These are phyloP conservation scores for Metalampra italica DNA, from an alignment of 2,888 invertebrate species.

Conservation along the genomic window DNA sequence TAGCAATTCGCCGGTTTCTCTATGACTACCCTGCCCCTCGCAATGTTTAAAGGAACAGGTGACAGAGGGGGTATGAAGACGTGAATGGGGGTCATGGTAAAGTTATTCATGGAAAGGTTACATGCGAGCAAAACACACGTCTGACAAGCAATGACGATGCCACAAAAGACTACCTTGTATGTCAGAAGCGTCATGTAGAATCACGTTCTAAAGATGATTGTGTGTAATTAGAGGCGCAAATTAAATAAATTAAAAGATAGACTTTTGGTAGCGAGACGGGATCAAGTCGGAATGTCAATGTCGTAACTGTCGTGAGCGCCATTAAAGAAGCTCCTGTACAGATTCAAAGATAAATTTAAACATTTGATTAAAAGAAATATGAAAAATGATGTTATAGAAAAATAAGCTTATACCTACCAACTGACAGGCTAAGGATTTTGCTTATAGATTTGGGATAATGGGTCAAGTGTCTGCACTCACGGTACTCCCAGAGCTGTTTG, in stretches of 20 bases:
- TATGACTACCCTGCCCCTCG: slow-evolving; percentile 34
- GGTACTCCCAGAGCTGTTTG: no score
- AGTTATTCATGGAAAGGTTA: slow-evolving; percentile 50
- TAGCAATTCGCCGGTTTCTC: slow-evolving; percentile 32
- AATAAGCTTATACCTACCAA: no score
- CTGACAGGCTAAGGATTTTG: no score
- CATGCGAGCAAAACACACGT: slow-evolving; percentile 48
- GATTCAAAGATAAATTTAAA: not conserved
- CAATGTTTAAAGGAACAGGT: slow-evolving; percentile 8
- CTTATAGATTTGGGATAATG: no score
- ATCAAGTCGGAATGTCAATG: slow-evolving; percentile 55
- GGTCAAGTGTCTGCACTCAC: no score
- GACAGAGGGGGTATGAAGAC: slow-evolving; percentile 22
- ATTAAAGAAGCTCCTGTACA: not conserved
- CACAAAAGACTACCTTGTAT: slow-evolving; percentile 74
- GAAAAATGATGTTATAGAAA: no score
- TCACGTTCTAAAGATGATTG: slow-evolving; percentile 59
- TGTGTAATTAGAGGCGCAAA: slow-evolving; percentile 69
- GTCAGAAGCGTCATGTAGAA: slow-evolving; percentile 61
- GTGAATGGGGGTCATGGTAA: slow-evolving; percentile 24
- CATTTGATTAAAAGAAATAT: no score
- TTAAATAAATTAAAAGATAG: slow-evolving; percentile 62
- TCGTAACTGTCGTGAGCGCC: slow-evolving; percentile 27
- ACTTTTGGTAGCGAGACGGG: slow-evolving; percentile 45
- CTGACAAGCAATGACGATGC: slow-evolving; percentile 62